Percentiles rank a stretch among this genome's conserved stretches.
phyloP scores from a whole-genome alignment of 2,797 vertebrate species.

The Pseudochromis fuscus region DNA sequence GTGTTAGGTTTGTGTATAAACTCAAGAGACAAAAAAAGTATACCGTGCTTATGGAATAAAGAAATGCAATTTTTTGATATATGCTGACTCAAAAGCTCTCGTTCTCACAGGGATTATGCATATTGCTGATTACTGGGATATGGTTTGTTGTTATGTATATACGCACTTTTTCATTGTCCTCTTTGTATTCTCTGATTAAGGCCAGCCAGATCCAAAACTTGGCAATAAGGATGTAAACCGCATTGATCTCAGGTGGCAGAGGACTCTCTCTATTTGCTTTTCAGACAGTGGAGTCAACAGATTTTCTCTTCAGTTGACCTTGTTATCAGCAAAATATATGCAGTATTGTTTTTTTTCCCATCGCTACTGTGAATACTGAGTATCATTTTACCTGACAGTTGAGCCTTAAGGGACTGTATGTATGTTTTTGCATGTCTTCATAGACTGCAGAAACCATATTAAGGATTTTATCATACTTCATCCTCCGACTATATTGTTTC shows the following conservation, averaged over 20 bases:
- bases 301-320: conserved; percentile 38
- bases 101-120: conserved; percentile 64
- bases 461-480: neutral
- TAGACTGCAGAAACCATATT: neutral
- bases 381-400: neutral
- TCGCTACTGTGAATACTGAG: conserved; percentile 14
- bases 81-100: conserved; percentile 55
- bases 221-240: conserved; percentile 50
- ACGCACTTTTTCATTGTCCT: conserved; percentile 47
- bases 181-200: conserved; percentile 65
- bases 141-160: conserved; percentile 60
- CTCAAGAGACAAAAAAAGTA: conserved; percentile 25
- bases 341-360: neutral
- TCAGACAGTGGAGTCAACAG: conserved; percentile 26
- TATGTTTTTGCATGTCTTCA: neutral
- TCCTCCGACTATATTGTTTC: neutral
- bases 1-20: conserved; percentile 36
- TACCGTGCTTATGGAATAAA: conserved; percentile 23
- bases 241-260: conserved; percentile 47
- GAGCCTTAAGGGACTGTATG: neutral
- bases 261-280: conserved; percentile 39
- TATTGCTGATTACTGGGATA: conserved; percentile 59
- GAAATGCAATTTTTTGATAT: conserved; percentile 23
- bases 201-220: conserved; percentile 48
- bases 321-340: conserved; percentile 41